phyloP scores from a whole-genome alignment of 1,140 invertebrate genomes.

The Cydia amplana region DNA sequence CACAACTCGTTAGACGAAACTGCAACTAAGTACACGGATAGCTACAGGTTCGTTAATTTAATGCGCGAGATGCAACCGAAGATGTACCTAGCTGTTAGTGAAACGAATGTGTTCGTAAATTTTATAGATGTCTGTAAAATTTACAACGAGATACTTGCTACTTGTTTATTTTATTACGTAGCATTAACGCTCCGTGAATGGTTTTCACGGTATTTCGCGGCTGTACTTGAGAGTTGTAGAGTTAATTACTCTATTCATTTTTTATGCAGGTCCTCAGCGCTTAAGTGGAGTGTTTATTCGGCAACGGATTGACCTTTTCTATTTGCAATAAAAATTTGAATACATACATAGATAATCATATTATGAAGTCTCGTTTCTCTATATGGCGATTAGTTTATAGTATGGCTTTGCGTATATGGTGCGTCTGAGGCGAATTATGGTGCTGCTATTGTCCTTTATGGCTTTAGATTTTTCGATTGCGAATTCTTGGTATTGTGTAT shows the following conservation, averaged over 20 bases:
- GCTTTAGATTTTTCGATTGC: constrained; percentile 43
- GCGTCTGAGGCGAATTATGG: constrained; percentile 28
- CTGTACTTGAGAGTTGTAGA: constrained; percentile 34
- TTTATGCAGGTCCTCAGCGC: constrained; percentile 32
- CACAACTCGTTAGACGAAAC: constrained; percentile 18
- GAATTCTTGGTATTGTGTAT: constrained; percentile 42
- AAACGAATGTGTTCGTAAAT: constrained; percentile 23
- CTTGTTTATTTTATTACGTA: constrained; percentile 57
- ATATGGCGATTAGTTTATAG: constrained; percentile 25
- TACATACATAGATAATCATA: constrained; percentile 6
- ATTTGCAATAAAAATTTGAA: constrained; percentile 31
- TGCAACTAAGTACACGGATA: constrained; percentile 5
- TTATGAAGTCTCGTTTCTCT: constrained; percentile 20
- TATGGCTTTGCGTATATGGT: background rate
- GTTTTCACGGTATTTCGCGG: constrained; percentile 25
- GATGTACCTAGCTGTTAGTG: background rate
- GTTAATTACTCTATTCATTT: constrained; percentile 42
- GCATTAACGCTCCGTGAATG: constrained; percentile 16
- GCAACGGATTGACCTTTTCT: constrained; percentile 38
- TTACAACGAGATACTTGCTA: constrained; percentile 24
- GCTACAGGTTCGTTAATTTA: constrained; percentile 19
- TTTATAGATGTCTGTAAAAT: constrained; percentile 23
- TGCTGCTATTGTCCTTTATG: constrained; percentile 31
- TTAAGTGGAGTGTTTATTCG: constrained; percentile 38
- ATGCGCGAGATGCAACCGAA: constrained; percentile 1